Evolutionary conservation across 2,888 invertebrate genomes (phyloP), one percentile per base, ranked within the genome.

Genomic region (Zeuzera pyrina): DNA sequence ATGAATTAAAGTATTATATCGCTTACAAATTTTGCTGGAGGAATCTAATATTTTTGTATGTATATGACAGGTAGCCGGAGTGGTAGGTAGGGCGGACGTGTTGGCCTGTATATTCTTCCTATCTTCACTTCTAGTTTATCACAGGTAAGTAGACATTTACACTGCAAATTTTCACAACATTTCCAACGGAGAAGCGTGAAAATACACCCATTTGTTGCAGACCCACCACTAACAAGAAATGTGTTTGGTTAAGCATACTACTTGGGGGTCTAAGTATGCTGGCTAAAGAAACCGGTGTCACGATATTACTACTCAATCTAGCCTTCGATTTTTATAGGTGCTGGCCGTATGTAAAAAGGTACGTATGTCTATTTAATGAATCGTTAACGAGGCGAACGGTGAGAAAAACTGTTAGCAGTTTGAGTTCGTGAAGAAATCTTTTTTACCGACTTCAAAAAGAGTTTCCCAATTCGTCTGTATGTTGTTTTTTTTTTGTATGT

Each of bases 71-170:
- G 93, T 95, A 45, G 91, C 94, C 3, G 94, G 93, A 38, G 89
- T 94, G 39, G 95, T 95, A 3, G 95, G 95, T 21, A 81, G 95
- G 63, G 94, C 95, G 3, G 95, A 95, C 67, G 89, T 95, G 5
- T 79, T 95, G 36, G 92, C 94, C 16, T 92, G 93, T 60, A 87
- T 93, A 52, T 93, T 94, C 73, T 93, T 94, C 70, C 84, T 94
- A 34, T 84, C 92, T 27, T 91, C 94, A 1, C 87, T 94, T 34
- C 84, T 93, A 47, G 88, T 89, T 35, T 94, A 94, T 76, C 91
- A 92, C 59, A 90, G 91, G 92, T 93, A 81, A 89, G 87, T 64
- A 23, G 8, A 19, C 8, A 19, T 19, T 1, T 5, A 19, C 8
- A 19, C 5, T 19, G 8, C 19, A 8, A 7, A 7, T 19, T 7